Base-by-base conservation (phyloP, 2,888 invertebrate genomes). In the Yponomeuta cagnagella region DNA sequence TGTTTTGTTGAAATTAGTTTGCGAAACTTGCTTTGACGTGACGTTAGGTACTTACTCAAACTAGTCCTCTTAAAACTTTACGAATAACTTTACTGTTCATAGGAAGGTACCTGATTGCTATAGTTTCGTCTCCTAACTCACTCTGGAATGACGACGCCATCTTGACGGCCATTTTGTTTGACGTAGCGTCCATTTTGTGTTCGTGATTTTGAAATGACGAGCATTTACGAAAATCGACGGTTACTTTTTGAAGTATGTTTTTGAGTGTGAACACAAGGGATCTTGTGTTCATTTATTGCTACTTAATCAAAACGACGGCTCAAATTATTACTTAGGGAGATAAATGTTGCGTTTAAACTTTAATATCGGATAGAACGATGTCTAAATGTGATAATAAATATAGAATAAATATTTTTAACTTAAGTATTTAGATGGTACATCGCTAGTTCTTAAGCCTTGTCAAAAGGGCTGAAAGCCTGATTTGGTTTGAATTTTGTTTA, bases 311-410 rank as follows among this genome's bases (percentile, higher is more conserved):
- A 67, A 67, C 67, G 67, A 63, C 15, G 63, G 69, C 69, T 69
- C 69, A 69, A 69, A 69, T 33, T 63, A 63, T 63, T 58, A 63
- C 58, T 31, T 69, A 67, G 33, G 43, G 33, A 65, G 52, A 58
- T 58, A 58, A 58, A 65, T 65, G 33, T 69, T 58, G 31, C 30
- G 58, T 69, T 63, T 69, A 69, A 37, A 33, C 12, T 69, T 69
- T 58, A 37, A 69, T 63, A 63, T 63, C 58, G 69, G 12, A 33
- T 69, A 69, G 30, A 48, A 48, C n/a, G 69, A 63, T 15, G 63
- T 69, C 43, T 69, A 37, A 63, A 33, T 58, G 58, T 69, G 69
- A 69, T 69, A 63, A 69, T 58, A 58, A 58, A 63, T 69, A 58
- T 69, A 48, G 30, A 69, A 58, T 23, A 63, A 48, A 30, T 69